phyloP scores from a whole-genome alignment of 2,888 invertebrate species.

The Drosophila gaucha region DNA sequence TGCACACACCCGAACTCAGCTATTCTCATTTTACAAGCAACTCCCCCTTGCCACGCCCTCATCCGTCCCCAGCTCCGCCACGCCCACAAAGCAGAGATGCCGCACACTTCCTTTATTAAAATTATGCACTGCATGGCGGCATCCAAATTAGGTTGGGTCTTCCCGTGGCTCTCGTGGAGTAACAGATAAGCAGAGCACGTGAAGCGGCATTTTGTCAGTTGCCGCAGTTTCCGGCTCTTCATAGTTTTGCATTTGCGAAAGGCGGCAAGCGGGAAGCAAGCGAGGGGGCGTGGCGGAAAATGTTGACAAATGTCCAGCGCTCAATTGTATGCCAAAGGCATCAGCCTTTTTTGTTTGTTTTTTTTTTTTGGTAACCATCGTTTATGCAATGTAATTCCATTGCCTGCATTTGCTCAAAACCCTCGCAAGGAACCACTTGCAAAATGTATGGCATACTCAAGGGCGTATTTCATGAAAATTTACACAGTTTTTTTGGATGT shows the following conservation, averaged over 20 bases:
- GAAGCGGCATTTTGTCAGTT: conserved; percentile 62
- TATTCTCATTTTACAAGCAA: conserved; percentile 8
- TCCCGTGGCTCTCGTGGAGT: conserved; percentile 16
- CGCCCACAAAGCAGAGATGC: conserved; percentile 11
- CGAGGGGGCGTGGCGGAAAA: background rate
- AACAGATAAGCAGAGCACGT: conserved; percentile 45
- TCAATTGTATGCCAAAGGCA: conserved; percentile 45
- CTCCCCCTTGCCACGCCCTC: background rate
- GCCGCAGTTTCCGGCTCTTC: conserved; percentile 50
- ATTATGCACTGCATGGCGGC: conserved; percentile 61
- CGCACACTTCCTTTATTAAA: conserved; percentile 66
- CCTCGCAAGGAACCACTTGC: conserved; percentile 27
- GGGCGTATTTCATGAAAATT: conserved; percentile 39
- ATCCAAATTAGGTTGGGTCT: conserved; percentile 56
- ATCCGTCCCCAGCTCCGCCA: background rate
- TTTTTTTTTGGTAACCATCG: conserved; percentile 10
- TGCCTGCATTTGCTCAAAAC: conserved; percentile 37
- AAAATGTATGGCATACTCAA: conserved; percentile 28
- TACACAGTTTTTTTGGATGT: conserved; percentile 33
- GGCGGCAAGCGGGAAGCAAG: too few relatives aligned
- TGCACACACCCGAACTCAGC: conserved; percentile 37
- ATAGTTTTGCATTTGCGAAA: conserved; percentile 28
- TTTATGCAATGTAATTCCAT: conserved; percentile 34
- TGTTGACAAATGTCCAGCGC: conserved; percentile 61
- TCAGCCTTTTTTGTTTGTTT: background rate